Evolutionary conservation across 2,113 vertebrate genomes (phyloP).

Genomic region (Neofelis nebulosa): DNA sequence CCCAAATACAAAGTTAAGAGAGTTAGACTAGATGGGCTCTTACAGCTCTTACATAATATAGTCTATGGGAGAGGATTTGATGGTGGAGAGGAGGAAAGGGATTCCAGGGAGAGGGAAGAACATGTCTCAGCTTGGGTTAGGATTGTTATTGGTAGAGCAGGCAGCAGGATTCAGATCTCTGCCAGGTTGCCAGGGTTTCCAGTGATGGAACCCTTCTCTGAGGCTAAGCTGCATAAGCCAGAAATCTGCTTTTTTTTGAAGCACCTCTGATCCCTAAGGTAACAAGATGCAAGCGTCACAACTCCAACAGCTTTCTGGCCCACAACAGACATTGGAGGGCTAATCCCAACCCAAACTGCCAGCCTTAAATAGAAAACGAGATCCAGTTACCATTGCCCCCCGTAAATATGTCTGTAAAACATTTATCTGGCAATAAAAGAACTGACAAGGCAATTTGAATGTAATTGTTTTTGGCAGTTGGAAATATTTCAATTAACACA

Average conservation of each 20-base stretch:
- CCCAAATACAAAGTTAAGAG: background rate
- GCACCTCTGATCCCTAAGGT: conserved; percentile 60
- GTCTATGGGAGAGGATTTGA: background rate
- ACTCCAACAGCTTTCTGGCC: conserved; percentile 61
- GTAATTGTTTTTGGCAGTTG: conserved; percentile 82
- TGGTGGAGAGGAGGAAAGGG: background rate
- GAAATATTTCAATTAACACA: conserved; percentile 84
- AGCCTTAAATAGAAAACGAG: conserved; percentile 71
- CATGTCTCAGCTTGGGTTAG: conserved; percentile 7
- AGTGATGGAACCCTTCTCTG: conserved; percentile 50
- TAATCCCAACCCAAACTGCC: conserved; percentile 54
- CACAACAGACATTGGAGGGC: conserved; percentile 59
- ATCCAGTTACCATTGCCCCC: conserved; percentile 74
- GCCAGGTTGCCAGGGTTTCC: conserved; percentile 55
- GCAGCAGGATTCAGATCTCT: conserved; percentile 57
- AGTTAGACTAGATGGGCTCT: background rate
- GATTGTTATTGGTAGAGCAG: background rate
- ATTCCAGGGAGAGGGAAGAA: background rate
- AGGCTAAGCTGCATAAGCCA: conserved; percentile 45
- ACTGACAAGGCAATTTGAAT: conserved; percentile 79
- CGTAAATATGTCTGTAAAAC: conserved; percentile 78
- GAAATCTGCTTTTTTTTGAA: conserved; percentile 65
- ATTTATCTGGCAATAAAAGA: conserved; percentile 82
- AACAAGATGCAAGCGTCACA: conserved; percentile 49
- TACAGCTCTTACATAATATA: background rate